phyloP scores from a whole-genome alignment of 2,113 vertebrate genomes.

The Corapipo altera region DNA sequence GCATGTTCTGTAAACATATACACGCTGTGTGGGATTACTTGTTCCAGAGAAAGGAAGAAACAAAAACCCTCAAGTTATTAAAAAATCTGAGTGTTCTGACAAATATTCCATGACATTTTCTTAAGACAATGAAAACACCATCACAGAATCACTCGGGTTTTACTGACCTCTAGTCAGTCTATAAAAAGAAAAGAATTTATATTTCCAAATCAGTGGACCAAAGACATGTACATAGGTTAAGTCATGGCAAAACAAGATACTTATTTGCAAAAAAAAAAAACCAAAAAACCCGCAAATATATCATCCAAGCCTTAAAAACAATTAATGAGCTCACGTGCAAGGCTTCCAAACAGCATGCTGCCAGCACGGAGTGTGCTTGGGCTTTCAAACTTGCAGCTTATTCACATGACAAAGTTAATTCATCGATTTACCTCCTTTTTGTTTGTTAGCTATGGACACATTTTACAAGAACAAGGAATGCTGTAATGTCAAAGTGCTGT shows the following conservation, averaged over 20 bases:
- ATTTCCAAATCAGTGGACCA: neutral
- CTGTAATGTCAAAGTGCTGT: neutral
- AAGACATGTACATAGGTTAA: neutral
- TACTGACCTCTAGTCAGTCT: neutral
- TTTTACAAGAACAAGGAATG: neutral
- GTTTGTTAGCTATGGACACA: neutral
- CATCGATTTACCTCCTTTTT: neutral
- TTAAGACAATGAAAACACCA: neutral
- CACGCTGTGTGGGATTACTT: neutral
- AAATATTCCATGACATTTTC: neutral
- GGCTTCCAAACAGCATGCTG: neutral
- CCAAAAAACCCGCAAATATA: neutral
- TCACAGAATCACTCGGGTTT: neutral
- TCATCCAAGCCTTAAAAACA: neutral
- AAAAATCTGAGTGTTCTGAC: neutral
- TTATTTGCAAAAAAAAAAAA: neutral
- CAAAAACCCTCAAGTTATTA: neutral
- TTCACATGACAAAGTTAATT: neutral
- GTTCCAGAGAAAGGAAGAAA: neutral
- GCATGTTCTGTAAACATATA: neutral
- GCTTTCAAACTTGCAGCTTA: neutral
- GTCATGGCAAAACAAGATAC: neutral
- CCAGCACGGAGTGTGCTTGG: neutral
- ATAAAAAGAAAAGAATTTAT: neutral
- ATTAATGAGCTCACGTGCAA: neutral